Conservation (phyloP, 2,888 invertebrate genomes). For the Galerucella pusilla region DNA sequence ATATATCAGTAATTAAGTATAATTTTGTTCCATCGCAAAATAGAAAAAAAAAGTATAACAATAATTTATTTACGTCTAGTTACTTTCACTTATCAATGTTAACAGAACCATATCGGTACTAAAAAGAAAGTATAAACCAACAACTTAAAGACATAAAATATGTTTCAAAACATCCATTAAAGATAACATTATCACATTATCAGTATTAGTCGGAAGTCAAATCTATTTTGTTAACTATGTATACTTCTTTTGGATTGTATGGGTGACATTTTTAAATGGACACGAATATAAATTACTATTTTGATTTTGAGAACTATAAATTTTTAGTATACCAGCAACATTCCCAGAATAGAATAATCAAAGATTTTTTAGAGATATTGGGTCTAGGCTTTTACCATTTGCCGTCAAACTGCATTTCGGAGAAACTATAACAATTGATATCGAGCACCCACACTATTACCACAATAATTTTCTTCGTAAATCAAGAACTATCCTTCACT, state of each 20-base stretch:
- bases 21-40: neutral
- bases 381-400: too few species aligned
- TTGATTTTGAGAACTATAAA: neutral
- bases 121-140: conserved; percentile 22
- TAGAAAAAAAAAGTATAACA: conserved; percentile 13
- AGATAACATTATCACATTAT: neutral
- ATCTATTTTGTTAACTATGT: neutral
- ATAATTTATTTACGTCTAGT: conserved; percentile 15
- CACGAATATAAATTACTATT: too few species aligned
- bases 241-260: neutral
- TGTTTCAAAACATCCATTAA: conserved; percentile 1
- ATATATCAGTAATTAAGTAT: neutral
- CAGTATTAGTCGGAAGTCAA: neutral
- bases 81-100: conserved; percentile 27
- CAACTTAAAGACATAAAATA: conserved; percentile 7
- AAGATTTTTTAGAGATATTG: too few species aligned
- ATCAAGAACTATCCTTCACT: too few species aligned
- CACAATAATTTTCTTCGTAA: too few species aligned
- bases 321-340: too few species aligned
- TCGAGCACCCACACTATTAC: too few species aligned
- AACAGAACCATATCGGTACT: conserved; percentile 28
- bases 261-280: too few species aligned
- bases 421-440: too few species aligned
- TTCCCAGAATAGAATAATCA: too few species aligned
- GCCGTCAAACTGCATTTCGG: too few species aligned